A percentile compares a stretch with the other conserved stretches of the same genome.
Evolutionary conservation across 2,888 invertebrate species (phyloP).

Genomic region (Rhagophthalmus giganteus): DNA sequence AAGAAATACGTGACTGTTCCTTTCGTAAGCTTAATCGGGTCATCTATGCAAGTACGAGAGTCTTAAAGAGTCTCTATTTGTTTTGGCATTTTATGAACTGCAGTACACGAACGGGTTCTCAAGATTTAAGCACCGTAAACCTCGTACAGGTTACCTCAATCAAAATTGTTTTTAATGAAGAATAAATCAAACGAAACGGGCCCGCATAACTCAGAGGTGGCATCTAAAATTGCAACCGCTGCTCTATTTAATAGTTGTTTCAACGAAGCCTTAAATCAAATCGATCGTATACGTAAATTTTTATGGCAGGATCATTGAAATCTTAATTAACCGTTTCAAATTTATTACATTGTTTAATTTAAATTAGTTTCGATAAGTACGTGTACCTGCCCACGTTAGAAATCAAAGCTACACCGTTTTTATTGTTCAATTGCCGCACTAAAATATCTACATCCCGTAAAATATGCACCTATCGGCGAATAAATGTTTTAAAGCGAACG

Average conservation of each 20-base stretch:
- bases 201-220: constrained; percentile 43
- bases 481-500: too few relatives aligned
- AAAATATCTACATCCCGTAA: too few relatives aligned
- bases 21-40: background rate
- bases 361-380: too few relatives aligned
- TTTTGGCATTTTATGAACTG: too few relatives aligned
- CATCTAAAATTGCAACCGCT: constrained; percentile 46
- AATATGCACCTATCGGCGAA: too few relatives aligned
- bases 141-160: constrained; percentile 35
- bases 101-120: constrained; percentile 10
- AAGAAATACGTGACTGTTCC: background rate
- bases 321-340: constrained; percentile 40
- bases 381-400: too few relatives aligned
- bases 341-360: constrained; percentile 37
- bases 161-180: constrained; percentile 43
- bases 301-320: constrained; percentile 31
- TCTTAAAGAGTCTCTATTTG: too few relatives aligned
- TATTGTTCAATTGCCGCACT: too few relatives aligned
- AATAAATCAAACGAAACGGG: constrained; percentile 42
- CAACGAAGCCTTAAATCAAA: constrained; percentile 42
- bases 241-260: constrained; percentile 45
- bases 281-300: constrained; percentile 29
- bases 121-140: constrained; percentile 2
- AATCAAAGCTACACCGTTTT: too few relatives aligned
- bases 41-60: background rate